A percentile compares a stretch with the other conserved stretches of the same genome.
Evolutionary conservation across 2,888 invertebrate genomes (phyloP).

Genomic region (Plebejus anna): DNA sequence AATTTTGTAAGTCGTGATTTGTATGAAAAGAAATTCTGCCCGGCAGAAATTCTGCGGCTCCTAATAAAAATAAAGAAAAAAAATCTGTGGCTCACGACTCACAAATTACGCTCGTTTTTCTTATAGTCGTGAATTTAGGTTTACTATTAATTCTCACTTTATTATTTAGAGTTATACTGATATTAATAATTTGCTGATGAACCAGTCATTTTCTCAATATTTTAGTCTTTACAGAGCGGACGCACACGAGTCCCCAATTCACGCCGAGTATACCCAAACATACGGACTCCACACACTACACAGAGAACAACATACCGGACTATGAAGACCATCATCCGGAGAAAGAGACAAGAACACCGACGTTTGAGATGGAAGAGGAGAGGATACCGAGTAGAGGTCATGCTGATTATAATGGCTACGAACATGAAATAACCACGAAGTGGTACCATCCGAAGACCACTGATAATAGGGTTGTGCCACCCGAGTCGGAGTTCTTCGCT

Average conservation of each 20-base stretch:
- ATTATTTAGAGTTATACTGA: no score
- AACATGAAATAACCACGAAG: slow-evolving; percentile 66
- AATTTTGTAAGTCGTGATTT: no score
- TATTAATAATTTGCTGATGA: not conserved
- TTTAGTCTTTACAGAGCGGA: slow-evolving; percentile 52
- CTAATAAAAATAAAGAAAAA: no score
- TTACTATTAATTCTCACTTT: no score
- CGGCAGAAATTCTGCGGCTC: no score
- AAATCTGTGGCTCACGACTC: no score
- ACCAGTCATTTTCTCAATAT: not conserved
- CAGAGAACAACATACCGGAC: slow-evolving; percentile 66
- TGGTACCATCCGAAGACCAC: slow-evolving; percentile 73
- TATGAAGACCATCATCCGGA: slow-evolving; percentile 59
- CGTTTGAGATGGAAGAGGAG: slow-evolving; percentile 57
- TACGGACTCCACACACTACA: slow-evolving; percentile 62
- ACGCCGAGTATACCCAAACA: slow-evolving; percentile 61
- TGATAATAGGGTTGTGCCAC: slow-evolving; percentile 69
- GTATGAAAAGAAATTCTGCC: no score
- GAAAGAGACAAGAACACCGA: slow-evolving; percentile 60
- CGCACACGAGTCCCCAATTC: slow-evolving; percentile 55
- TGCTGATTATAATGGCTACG: slow-evolving; percentile 68
- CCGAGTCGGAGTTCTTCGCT: slow-evolving; percentile 72
- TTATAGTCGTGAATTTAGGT: no score
- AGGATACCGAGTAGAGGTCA: slow-evolving; percentile 44
- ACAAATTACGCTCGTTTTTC: no score